These are phyloP conservation scores for Pharmacophagus antenor DNA, from an alignment of 2,888 invertebrate genomes.

Conservation along the genomic window DNA sequence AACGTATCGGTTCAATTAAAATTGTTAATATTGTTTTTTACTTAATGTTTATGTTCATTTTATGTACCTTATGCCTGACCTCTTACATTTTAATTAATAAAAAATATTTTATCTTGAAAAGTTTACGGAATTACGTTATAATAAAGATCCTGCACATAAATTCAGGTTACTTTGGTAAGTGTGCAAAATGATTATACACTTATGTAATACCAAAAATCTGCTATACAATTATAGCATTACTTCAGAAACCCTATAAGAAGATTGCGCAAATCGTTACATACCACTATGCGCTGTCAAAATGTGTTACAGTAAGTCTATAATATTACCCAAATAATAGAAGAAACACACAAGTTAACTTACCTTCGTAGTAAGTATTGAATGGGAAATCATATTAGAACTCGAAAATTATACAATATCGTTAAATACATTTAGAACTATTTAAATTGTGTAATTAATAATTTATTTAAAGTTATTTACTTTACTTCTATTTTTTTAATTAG, in stretches of 20 bases:
- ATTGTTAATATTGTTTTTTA: neutral
- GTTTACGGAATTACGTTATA: neutral
- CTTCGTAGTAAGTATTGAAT: slow-evolving; percentile 41
- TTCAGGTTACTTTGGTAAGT: neutral
- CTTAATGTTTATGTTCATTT: too few species aligned
- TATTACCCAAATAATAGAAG: slow-evolving; percentile 69
- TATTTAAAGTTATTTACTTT: neutral
- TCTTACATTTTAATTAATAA: too few species aligned
- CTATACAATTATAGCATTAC: neutral
- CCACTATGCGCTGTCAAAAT: slow-evolving; percentile 49
- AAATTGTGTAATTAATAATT: neutral
- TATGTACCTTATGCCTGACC: too few species aligned
- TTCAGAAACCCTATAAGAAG: slow-evolving; percentile 30
- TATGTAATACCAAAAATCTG: neutral
- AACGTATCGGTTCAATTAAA: too few species aligned
- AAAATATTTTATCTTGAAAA: neutral
- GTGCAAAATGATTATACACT: neutral
- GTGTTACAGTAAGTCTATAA: slow-evolving; percentile 57
- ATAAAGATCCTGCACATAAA: neutral
- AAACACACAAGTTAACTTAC: slow-evolving; percentile 60
- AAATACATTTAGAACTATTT: too few species aligned
- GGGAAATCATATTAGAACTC: slow-evolving; percentile 9
- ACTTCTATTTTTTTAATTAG: too few species aligned
- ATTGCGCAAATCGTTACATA: slow-evolving; percentile 31
- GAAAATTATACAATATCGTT: neutral